Conservation (phyloP, 2,113 vertebrate species). For the Hylia prasina region DNA sequence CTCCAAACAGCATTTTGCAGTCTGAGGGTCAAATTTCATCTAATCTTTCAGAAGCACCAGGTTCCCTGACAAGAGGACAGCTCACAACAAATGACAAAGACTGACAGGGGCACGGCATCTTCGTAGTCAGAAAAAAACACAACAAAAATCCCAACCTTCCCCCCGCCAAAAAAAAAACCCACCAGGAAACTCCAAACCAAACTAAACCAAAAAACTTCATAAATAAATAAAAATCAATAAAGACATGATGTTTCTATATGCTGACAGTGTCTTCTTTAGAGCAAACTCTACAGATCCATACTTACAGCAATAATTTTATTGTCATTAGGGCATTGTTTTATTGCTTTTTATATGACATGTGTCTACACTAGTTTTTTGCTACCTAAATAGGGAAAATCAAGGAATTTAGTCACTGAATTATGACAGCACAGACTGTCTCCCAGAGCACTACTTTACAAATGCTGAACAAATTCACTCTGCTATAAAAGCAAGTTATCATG, state of each 20-base stretch:
- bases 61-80: neutral
- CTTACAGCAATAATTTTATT: neutral
- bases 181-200: neutral
- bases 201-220: neutral
- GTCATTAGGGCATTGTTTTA: neutral
- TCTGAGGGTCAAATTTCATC: neutral
- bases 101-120: neutral
- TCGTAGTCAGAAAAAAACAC: neutral
- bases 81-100: fast-evolving
- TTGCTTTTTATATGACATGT: neutral
- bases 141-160: too few species aligned
- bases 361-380: neutral
- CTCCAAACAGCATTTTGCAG: neutral
- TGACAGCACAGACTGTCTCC: neutral
- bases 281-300: neutral
- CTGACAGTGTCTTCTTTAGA: neutral
- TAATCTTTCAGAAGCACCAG: neutral
- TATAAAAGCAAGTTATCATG: neutral
- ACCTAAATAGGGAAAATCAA: slow-evolving; percentile 4
- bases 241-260: neutral
- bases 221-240: neutral
- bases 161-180: too few species aligned
- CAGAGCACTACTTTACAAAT: neutral
- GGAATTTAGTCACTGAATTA: neutral
- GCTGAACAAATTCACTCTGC: neutral